Percentiles rank a stretch among this genome's conserved stretches.
Evolutionary conservation across 2,113 vertebrate genomes (phyloP).

Genomic region (Grus americana): DNA sequence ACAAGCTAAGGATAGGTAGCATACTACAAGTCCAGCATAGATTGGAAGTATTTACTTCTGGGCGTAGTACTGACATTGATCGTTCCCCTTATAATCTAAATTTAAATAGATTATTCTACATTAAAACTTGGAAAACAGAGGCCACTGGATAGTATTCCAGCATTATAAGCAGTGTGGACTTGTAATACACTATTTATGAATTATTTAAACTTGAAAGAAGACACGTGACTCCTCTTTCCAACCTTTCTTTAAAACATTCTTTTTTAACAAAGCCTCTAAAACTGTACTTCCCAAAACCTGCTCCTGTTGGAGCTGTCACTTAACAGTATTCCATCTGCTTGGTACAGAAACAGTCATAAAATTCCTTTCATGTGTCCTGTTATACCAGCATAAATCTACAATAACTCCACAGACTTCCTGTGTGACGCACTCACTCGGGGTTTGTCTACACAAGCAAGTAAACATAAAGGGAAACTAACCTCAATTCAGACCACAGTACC

Average conservation of each 20-base stretch:
- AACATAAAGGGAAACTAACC: not conserved
- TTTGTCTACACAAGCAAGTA: conserved; percentile 6
- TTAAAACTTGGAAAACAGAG: not conserved
- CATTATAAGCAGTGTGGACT: not conserved
- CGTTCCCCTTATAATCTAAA: not conserved
- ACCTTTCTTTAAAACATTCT: not conserved
- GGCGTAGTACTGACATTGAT: not conserved
- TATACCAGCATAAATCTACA: not conserved
- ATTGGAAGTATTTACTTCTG: not conserved
- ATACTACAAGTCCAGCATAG: not conserved
- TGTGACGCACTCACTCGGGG: not conserved
- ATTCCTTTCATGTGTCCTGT: not conserved
- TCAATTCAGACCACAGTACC: not conserved
- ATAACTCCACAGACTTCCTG: conserved; percentile 8
- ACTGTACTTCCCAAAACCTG: not conserved
- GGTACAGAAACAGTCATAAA: not conserved
- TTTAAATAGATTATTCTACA: not conserved
- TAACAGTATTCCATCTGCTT: not conserved
- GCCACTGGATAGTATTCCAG: not conserved
- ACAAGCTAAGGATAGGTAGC: not conserved
- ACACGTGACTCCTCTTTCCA: not conserved
- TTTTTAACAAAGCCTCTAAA: not conserved
- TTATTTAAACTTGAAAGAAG: not conserved
- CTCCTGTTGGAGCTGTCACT: not conserved
- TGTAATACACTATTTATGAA: not conserved